Evolutionary conservation across 2,888 invertebrate species (phyloP), one percentile per base, ranked within the genome.

Genomic region (Apantesis nais): DNA sequence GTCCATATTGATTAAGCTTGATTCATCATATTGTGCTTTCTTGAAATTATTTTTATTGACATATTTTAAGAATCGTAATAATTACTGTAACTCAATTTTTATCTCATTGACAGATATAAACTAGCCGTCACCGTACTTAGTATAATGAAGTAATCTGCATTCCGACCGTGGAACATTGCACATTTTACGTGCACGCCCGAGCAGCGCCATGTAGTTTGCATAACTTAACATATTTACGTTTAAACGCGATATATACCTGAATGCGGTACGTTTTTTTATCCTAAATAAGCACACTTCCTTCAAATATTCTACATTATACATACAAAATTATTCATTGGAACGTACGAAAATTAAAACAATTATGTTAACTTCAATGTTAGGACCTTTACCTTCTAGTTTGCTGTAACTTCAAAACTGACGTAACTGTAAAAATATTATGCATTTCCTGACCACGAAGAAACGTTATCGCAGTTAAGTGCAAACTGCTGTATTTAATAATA

Each of bases 211-310:
- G 85, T 87, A 85, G 87, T 93, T 92, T 90, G 92, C 92, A 93
- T 93, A 93, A 91, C 87, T 93, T 92, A 90, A 86, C 92, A 90
- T 91, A 89, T 89, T 89, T 85, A 83, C 85, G 85, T 86, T 85
- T 87, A 87, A 88, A 89, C 87, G 86, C 88, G 85, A 75, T 82
- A 77, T 78, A 82, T 75, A 79, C 65, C 66, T 72, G 44, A 62
- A 68, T 74, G 68, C 68, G 61, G 65, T 75, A 70, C 68, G 70
- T 75, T 61, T 70, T 75, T 71, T 63, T 62, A 66, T 67, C 70
- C 64, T 73, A 74, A 73, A 71, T 65, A 74, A 31, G 58, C 44
- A 62, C 67, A 74, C 41, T 62, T 62, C 64, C 62, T 34, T 52
- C n/a, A 34, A 52, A 41, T 62, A 48, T 61, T 34, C 19, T 41